A percentile compares a stretch with the other conserved stretches of the same genome.
These are phyloP conservation scores for Apis dorsata DNA, from an alignment of 1,140 invertebrate species.

Conservation along the genomic window DNA sequence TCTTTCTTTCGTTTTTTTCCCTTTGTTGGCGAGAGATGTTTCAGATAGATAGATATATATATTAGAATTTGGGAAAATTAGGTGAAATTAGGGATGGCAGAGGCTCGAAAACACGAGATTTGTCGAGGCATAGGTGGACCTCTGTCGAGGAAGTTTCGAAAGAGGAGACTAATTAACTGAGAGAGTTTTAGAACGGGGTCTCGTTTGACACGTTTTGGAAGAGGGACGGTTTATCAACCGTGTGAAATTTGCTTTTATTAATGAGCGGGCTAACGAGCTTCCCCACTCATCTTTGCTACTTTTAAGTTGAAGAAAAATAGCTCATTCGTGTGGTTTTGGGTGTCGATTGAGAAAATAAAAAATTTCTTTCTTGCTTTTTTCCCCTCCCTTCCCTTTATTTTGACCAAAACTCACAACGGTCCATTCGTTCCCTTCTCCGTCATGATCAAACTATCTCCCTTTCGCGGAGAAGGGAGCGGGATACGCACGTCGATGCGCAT, in stretches of 20 bases:
- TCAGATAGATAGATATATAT: background rate
- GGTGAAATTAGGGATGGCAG: background rate
- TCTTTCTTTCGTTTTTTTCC: background rate
- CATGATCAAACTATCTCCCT: background rate
- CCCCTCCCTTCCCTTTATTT: too few species aligned
- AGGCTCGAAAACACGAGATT: background rate
- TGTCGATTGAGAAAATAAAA: too few species aligned
- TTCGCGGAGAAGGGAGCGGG: too few species aligned
- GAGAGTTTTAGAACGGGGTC: background rate
- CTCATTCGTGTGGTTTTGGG: too few species aligned
- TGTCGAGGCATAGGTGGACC: background rate
- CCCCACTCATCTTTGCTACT: too few species aligned
- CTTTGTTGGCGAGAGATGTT: too few species aligned
- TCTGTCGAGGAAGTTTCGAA: background rate
- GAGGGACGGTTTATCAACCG: background rate
- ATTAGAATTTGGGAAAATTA: background rate
- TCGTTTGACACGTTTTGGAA: background rate
- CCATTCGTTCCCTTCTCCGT: background rate
- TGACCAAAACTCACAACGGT: background rate
- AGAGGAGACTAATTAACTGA: background rate
- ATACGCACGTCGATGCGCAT: background rate
- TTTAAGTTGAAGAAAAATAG: too few species aligned
- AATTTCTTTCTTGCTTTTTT: too few species aligned
- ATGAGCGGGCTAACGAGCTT: background rate
- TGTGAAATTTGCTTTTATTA: background rate